Conservation (phyloP, 2,888 invertebrate species). For the Abrostola triplasia region DNA sequence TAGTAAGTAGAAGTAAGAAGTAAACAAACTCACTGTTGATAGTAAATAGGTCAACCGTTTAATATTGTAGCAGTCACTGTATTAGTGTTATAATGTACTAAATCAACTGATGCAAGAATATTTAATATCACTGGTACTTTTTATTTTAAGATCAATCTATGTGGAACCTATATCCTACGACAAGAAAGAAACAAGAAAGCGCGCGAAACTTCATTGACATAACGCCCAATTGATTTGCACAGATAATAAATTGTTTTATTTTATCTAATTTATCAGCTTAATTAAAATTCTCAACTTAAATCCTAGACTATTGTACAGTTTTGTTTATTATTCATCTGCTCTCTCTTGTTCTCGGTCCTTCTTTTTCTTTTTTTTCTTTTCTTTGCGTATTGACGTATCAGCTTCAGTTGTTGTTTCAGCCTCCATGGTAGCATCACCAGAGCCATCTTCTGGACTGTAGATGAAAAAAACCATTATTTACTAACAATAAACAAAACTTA, state of each 20-base stretch:
- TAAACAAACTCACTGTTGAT: no score
- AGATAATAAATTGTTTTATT: conserved; percentile 27
- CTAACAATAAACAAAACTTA: no score
- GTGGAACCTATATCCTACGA: no score
- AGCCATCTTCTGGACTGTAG: conserved; percentile 69
- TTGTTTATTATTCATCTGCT: conserved; percentile 72
- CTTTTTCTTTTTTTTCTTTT: conserved; percentile 94
- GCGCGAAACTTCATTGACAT: background rate
- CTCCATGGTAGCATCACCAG: conserved; percentile 75
- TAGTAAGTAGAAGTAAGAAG: background rate
- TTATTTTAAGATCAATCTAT: no score
- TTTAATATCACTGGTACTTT: no score
- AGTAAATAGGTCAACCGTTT: no score
- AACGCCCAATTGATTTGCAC: conserved; percentile 9
- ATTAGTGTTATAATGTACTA: no score
- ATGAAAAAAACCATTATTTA: conserved; percentile 1
- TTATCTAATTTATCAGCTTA: conserved; percentile 33
- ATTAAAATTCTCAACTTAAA: conserved; percentile 35
- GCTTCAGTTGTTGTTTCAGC: conserved; percentile 77
- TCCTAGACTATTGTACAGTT: conserved; percentile 48
- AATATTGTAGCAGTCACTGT: no score
- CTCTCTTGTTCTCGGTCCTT: conserved; percentile 90
- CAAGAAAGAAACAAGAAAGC: background rate
- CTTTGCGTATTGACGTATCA: conserved; percentile 86
- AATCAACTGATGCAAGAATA: no score